These are phyloP conservation scores for Drosophila guanche DNA, from an alignment of 1,140 invertebrate genomes.

Conservation along the genomic window DNA sequence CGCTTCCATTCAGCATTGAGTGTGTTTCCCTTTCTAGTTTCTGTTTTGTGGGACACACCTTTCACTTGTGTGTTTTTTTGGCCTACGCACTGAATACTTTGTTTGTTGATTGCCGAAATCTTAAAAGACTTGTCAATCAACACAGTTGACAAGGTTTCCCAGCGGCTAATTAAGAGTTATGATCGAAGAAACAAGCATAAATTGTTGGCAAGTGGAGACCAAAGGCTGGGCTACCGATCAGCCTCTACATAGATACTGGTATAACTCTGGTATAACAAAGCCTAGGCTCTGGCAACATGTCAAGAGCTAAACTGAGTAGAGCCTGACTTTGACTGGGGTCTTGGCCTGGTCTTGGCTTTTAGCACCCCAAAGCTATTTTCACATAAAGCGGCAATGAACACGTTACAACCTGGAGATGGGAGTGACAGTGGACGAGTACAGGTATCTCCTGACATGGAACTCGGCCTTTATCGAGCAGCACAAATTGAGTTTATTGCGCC, in stretches of 20 bases:
- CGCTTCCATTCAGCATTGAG: background rate
- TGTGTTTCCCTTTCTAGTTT: conserved; percentile 38
- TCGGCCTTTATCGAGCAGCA: conserved; percentile 62
- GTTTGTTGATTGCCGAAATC: conserved; percentile 71
- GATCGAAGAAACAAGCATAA: conserved; percentile 75
- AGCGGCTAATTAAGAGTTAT: conserved; percentile 77
- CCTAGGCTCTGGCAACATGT: conserved; percentile 58
- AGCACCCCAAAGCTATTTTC: conserved; percentile 70
- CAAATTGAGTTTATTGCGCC: conserved; percentile 80
- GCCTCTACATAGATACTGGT: conserved; percentile 8
- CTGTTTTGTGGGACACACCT: conserved; percentile 54
- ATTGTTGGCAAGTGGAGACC: conserved; percentile 57
- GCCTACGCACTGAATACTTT: conserved; percentile 65
- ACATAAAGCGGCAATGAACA: conserved; percentile 66
- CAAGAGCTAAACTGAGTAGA: conserved; percentile 66
- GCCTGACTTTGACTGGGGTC: conserved; percentile 20
- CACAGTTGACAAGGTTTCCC: conserved; percentile 75
- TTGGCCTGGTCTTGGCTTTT: conserved; percentile 43
- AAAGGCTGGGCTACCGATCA: conserved; percentile 21
- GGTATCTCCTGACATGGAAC: conserved; percentile 52
- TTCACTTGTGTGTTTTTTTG: conserved; percentile 50
- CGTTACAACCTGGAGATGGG: conserved; percentile 46
- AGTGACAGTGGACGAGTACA: background rate
- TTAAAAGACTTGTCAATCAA: conserved; percentile 80
- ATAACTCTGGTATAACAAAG: conserved; percentile 37